Evolutionary conservation across 2,888 invertebrate genomes (phyloP).

Genomic region (Julus scanicus): DNA sequence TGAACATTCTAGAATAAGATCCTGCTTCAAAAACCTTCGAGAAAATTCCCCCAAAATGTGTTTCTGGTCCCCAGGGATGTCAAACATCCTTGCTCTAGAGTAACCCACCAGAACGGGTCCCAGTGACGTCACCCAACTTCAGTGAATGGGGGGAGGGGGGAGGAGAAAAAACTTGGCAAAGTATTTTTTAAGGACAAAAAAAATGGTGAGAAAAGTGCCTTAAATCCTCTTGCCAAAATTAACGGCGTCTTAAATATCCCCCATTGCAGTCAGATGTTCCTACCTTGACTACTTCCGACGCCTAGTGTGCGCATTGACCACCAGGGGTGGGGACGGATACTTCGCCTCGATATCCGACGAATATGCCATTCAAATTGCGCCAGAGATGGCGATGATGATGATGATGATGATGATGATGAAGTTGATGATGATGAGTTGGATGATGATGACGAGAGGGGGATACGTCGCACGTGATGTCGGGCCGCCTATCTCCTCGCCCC

Average conservation of each 20-base stretch:
- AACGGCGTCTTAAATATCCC: slow-evolving; percentile 28
- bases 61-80: not conserved
- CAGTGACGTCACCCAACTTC: not conserved
- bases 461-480: not conserved
- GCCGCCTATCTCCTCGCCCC: not conserved
- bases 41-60: too few relatives aligned
- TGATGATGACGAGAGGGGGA: not conserved
- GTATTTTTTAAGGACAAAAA: not conserved
- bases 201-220: not conserved
- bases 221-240: not conserved
- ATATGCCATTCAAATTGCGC: slow-evolving; percentile 33
- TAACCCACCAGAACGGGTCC: not conserved
- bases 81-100: not conserved
- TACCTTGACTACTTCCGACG: slow-evolving; percentile 22
- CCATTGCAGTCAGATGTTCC: not conserved
- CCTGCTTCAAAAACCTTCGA: too few relatives aligned
- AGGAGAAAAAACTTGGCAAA: not conserved
- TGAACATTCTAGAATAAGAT: too few relatives aligned
- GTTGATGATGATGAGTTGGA: not conserved
- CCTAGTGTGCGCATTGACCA: slow-evolving; percentile 24
- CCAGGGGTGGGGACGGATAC: slow-evolving; percentile 27
- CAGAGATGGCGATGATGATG: slow-evolving; percentile 28
- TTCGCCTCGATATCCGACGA: not conserved
- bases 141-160: too few relatives aligned
- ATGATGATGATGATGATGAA: not conserved